Evolutionary conservation across 2,797 vertebrate species (phyloP), one percentile per base, ranked within the genome.

Genomic region (Propithecus deckenii): DNA sequence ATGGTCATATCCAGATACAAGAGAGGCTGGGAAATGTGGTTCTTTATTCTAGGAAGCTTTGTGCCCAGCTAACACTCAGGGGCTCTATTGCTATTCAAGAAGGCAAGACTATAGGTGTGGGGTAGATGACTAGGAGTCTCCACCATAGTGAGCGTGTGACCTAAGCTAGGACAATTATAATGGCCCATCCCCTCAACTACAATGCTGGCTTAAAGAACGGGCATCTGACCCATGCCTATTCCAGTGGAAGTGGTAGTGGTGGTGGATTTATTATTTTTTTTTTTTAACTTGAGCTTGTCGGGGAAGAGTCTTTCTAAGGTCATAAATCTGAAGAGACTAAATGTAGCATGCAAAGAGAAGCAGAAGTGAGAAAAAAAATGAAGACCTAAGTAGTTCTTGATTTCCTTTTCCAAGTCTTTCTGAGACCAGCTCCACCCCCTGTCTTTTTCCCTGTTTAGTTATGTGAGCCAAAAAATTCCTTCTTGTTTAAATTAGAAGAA

Each of bases 401-500:
- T 65, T 97, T 96, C 41, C 59, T 72, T 46, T 94, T 38, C 81
- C 30, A 94, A 55, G 61, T 1, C 78, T 87, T 96, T 86, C 25
- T 76, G 75, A 94, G 52, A 95, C 32, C 10, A 74, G 48, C 23
- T 72, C 25, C 43, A 57, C 17, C 46, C 35, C 43, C 55, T 79
- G 15, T 6, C 30, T 32, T 78, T 76, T 78, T 18, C 38, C 43
- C 35, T 74, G 30, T 74, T 95, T 78, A 69, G 41, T 79, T 80
- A 13, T 25, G 3, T 38, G 17, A 76, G 48, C 65, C 63, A 80
- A 87, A 38, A 83, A 97, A 78, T 67, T 25, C 38, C 25, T 41
- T 80, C 89, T 43, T 94, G 75, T 93, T 95, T 93, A 96, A 95
- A 95, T 5, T 25, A 96, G 11, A n/a, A 93, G 57, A 78, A 81